Evolutionary conservation across 2,113 vertebrate genomes (phyloP).

Genomic region (Corythoichthys intestinalis): DNA sequence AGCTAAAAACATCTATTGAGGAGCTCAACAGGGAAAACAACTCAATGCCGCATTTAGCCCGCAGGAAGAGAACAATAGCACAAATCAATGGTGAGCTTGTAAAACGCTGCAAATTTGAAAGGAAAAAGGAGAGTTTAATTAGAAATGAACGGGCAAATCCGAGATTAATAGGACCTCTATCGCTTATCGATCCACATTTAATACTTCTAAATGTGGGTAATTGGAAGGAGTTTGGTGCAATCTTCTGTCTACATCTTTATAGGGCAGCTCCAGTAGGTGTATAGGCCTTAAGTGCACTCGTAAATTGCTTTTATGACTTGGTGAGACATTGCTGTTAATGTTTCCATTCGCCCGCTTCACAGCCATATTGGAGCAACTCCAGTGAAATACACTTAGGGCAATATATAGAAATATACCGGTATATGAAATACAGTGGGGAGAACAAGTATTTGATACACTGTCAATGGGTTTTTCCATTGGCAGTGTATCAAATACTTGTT

Average conservation of each 20-base stretch:
- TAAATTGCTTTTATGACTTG: conserved; percentile 77
- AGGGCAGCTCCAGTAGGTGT: conserved; percentile 67
- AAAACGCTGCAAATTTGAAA: conserved; percentile 44
- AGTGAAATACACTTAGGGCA: conserved; percentile 50
- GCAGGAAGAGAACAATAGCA: conserved; percentile 54
- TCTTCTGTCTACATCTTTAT: conserved; percentile 68
- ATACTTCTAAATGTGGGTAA: conserved; percentile 71
- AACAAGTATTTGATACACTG: too few relatives aligned
- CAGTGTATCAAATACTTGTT: too few relatives aligned
- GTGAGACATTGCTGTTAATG: conserved; percentile 73
- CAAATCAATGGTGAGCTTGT: conserved; percentile 57
- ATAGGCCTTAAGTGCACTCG: conserved; percentile 69
- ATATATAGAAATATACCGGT: conserved; percentile 59
- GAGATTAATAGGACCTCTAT: conserved; percentile 53
- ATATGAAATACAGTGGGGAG: conserved; percentile 9
- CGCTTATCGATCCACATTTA: conserved; percentile 66
- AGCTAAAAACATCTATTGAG: conserved; percentile 22
- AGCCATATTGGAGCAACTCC: conserved; percentile 66
- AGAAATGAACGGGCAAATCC: conserved; percentile 53
- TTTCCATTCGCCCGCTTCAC: conserved; percentile 68
- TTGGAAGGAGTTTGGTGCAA: conserved; percentile 59
- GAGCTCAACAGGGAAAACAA: conserved; percentile 16
- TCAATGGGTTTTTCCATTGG: too few relatives aligned
- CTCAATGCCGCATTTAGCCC: conserved; percentile 37
- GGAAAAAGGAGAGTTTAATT: conserved; percentile 38